Conservation (phyloP, 2,797 vertebrate genomes). For the Helarctos malayanus region DNA sequence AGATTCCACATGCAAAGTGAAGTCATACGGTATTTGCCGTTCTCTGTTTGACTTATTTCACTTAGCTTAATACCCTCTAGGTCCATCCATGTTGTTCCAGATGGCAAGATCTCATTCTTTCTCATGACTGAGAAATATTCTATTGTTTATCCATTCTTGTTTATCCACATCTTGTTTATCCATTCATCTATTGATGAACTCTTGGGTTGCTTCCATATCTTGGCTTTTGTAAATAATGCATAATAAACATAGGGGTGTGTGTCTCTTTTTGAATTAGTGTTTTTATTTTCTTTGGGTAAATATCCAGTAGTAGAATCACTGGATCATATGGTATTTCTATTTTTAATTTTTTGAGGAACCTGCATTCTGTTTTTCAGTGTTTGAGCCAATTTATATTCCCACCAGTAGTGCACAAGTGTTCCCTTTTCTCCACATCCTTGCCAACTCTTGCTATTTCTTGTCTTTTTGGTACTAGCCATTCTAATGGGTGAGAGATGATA, state of each 20-base stretch:
- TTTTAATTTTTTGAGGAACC: not conserved
- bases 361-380: not conserved
- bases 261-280: not conserved
- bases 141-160: not conserved
- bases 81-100: not conserved
- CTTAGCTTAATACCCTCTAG: not conserved
- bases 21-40: not conserved
- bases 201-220: not conserved
- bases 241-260: not conserved
- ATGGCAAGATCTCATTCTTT: not conserved
- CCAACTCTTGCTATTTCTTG: not conserved
- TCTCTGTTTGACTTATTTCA: not conserved
- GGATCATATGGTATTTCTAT: not conserved
- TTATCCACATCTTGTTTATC: not conserved
- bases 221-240: not conserved
- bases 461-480: not conserved
- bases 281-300: not conserved
- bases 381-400: not conserved
- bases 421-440: not conserved
- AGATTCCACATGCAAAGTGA: not conserved
- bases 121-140: not conserved
- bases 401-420: not conserved
- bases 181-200: not conserved
- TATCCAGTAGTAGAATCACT: not conserved
- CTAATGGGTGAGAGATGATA: not conserved